Conservation (phyloP, 2,113 vertebrate genomes). For the Saccopteryx leptura region DNA sequence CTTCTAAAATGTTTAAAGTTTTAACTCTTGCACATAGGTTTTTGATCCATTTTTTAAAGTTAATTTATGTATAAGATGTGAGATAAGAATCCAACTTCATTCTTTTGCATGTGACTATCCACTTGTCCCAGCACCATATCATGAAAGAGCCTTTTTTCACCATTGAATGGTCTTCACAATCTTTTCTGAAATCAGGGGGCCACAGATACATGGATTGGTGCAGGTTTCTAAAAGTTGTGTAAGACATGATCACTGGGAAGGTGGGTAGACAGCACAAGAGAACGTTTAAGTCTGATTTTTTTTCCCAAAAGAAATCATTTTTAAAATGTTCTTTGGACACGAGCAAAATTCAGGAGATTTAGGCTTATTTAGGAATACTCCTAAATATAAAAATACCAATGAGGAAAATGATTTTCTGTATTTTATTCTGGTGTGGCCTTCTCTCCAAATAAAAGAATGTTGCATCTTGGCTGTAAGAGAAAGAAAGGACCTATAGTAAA, state of each 20-base stretch:
- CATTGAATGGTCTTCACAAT: neutral
- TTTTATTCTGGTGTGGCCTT: neutral
- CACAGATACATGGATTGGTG: neutral
- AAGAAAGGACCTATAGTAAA: neutral
- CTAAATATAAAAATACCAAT: neutral
- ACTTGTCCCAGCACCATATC: neutral
- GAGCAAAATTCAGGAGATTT: conserved; percentile 21
- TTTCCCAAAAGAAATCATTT: conserved; percentile 1
- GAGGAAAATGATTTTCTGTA: conserved; percentile 19
- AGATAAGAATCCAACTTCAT: neutral
- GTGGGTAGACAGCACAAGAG: neutral
- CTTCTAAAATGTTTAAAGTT: conserved; percentile 5
- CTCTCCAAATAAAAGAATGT: neutral
- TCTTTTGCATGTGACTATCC: neutral
- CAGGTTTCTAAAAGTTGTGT: conserved; percentile 5
- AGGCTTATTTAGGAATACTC: neutral
- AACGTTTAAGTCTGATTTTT: neutral
- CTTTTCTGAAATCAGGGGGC: neutral
- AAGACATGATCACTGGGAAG: neutral
- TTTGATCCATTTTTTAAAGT: neutral
- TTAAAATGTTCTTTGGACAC: neutral
- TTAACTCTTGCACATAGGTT: neutral
- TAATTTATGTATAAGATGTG: neutral
- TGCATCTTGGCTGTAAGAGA: neutral
- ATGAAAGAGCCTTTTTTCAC: neutral